A percentile compares a stretch with the other conserved stretches of the same genome.
phyloP scores from a whole-genome alignment of 2,888 invertebrate species.

The Euphydryas editha region DNA sequence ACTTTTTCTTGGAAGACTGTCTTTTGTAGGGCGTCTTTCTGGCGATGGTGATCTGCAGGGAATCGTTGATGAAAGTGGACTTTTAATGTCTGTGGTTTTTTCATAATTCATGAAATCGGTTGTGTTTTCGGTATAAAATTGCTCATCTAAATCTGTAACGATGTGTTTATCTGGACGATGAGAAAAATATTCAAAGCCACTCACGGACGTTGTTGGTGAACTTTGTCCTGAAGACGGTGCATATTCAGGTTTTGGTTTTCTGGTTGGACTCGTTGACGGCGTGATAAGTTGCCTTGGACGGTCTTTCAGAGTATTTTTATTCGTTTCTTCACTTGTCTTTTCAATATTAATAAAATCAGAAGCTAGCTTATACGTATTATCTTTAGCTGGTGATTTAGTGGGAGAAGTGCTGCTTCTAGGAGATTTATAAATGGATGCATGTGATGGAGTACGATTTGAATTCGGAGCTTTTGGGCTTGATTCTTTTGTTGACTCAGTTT shows the following conservation, averaged over 20 bases:
- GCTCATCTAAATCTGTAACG: slow-evolving; percentile 70
- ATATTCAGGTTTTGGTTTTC: slow-evolving; percentile 66
- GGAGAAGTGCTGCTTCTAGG: slow-evolving; percentile 58
- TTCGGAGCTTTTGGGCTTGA: slow-evolving; percentile 31
- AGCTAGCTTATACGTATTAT: slow-evolving; percentile 57
- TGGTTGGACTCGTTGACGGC: slow-evolving; percentile 80
- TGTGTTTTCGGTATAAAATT: slow-evolving; percentile 48
- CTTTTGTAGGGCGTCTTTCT: slow-evolving; percentile 64
- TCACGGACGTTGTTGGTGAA: slow-evolving; percentile 82
- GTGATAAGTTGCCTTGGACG: slow-evolving; percentile 70
- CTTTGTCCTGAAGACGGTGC: slow-evolving; percentile 74
- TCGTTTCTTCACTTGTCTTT: slow-evolving; percentile 58
- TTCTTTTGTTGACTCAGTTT: slow-evolving; percentile 27
- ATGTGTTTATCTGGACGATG: slow-evolving; percentile 57
- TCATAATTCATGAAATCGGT: slow-evolving; percentile 44
- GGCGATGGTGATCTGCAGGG: slow-evolving; percentile 73
- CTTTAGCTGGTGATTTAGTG: slow-evolving; percentile 53
- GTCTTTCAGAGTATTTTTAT: slow-evolving; percentile 57
- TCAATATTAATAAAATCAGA: slow-evolving; percentile 66
- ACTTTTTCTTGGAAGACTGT: slow-evolving; percentile 73
- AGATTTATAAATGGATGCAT: slow-evolving; percentile 46
- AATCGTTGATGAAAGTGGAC: slow-evolving; percentile 59
- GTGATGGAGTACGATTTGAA: slow-evolving; percentile 43
- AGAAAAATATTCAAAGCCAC: slow-evolving; percentile 80
- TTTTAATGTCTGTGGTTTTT: slow-evolving; percentile 16